Base-by-base conservation (phyloP, 1,140 invertebrate genomes). In the Ridgeia piscesae region DNA sequence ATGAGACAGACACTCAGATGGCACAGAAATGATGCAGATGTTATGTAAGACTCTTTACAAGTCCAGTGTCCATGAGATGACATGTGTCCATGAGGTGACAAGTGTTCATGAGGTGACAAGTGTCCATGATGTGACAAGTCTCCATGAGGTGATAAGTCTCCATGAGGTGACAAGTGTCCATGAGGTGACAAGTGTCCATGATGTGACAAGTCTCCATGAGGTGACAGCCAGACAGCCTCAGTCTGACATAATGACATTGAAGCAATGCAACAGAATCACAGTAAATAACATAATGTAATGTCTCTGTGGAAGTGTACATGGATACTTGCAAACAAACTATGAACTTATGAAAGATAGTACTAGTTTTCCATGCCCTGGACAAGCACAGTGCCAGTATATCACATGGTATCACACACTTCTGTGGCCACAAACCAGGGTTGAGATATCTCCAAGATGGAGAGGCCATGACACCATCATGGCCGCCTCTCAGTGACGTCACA, bases 201-300 rank as follows among this genome's bases (percentile, higher is more conserved):
- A n/a, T n/a, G n/a, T 42, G 42, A 4, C 42, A 4, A 90, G 89
- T 90, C 34, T 90, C 35, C 35, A 31, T 90, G 2, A 21, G 89
- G n/a, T 34, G 33, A 90, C 35, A 90, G 34, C 33, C 89, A 90
- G 89, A 90, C 31, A 33, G 89, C n/a, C 89, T 33, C 89, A 90
- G 89, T 33, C 89, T 34, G 17, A 90, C 89, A 90, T 4, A 90
- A 8, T 11, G 58, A 77, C 2, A 21, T 21, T 77, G 58, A 31
- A 77, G 42, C 27, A 14, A 2, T 77, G 17, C 58, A 17, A 9
- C 58, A 77, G 27, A 77, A 11, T 11, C 42, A 42, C 42, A 42
- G 42, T 42, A 42, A 42, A 42, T 42, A 77, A 77, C 27, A 77
- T 77, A 27, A 2, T 21, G 2, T 77, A 77, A 77, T 31, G 27